Evolutionary conservation across 2,797 vertebrate genomes (phyloP).

Genomic region (Alfaro cultratus): DNA sequence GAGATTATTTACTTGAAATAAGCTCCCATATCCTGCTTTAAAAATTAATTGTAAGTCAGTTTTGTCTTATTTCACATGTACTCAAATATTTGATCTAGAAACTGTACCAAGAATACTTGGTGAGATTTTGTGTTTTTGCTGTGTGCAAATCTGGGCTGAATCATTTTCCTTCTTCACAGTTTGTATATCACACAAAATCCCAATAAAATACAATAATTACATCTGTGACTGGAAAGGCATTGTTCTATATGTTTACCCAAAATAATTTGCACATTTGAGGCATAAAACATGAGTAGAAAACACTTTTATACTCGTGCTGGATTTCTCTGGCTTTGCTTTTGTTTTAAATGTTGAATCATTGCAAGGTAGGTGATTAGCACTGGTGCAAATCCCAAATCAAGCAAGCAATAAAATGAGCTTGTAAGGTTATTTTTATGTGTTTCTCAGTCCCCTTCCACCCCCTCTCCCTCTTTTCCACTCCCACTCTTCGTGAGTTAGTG

Average conservation of each 20-base stretch:
- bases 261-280: neutral
- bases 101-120: no score
- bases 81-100: no score
- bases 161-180: neutral
- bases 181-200: neutral
- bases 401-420: slow-evolving; percentile 38
- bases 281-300: neutral
- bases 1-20: no score
- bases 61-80: no score
- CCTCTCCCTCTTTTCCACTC: slow-evolving; percentile 32
- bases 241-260: neutral
- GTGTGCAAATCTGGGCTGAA: no score
- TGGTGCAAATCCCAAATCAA: slow-evolving; percentile 24
- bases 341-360: slow-evolving; percentile 36
- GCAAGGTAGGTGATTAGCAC: slow-evolving; percentile 22
- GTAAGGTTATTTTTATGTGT: slow-evolving; percentile 32
- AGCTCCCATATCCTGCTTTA: no score
- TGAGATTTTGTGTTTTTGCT: no score
- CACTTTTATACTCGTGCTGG: neutral
- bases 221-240: neutral
- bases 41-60: no score
- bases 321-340: slow-evolving; percentile 22
- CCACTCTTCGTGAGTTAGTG: slow-evolving; percentile 33
- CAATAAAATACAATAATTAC: neutral
- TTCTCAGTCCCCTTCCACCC: slow-evolving; percentile 4